Evolutionary conservation across 64 coral and sea anemone genomes (phyloP).

Genomic region (Catalaphyllia jardinei): DNA sequence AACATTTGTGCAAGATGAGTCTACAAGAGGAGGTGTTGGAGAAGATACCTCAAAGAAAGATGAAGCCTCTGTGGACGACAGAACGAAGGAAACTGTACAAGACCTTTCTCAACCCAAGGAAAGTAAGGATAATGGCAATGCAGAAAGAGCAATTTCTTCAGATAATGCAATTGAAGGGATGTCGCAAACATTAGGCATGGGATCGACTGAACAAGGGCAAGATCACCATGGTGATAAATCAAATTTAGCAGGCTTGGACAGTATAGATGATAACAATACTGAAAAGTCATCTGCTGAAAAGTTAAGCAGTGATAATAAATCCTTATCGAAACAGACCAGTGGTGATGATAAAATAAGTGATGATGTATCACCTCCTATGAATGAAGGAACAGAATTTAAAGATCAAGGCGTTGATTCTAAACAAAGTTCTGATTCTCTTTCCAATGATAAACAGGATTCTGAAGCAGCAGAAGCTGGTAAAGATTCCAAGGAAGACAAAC

Average conservation of each 20-base stretch:
- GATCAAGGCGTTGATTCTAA: conserved; percentile 20
- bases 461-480: neutral
- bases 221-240: conserved; percentile 13
- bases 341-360: conserved; percentile 22
- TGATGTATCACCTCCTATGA: conserved; percentile 80
- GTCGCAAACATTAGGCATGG: neutral
- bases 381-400: conserved; percentile 10
- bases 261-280: neutral
- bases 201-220: neutral
- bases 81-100: neutral
- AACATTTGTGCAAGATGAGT: neutral
- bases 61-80: neutral
- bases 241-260: neutral
- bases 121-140: too few relatives aligned
- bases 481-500: neutral
- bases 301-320: neutral
- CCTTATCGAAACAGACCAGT: neutral
- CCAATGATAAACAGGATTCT: conserved; percentile 50
- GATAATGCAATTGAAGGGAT: neutral
- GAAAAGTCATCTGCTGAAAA: neutral
- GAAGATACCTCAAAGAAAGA: neutral
- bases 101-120: neutral
- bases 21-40: neutral
- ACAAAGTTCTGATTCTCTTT: conserved; percentile 40
- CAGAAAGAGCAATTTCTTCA: neutral